Evolutionary conservation across 1,140 invertebrate genomes (phyloP).

Genomic region (Lepidurus apus): DNA sequence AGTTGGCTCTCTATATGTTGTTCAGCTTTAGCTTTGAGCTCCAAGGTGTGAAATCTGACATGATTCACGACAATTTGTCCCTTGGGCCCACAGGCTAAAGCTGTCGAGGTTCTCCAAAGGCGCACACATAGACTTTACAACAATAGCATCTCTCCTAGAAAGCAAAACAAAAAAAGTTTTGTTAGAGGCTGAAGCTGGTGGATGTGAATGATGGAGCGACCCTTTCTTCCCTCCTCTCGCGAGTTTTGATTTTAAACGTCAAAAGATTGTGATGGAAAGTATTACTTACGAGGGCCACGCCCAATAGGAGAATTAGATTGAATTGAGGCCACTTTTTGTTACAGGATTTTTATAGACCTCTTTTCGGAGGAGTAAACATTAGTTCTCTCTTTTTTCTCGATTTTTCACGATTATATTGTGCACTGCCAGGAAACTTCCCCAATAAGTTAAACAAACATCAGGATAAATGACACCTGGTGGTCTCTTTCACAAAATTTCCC

Average conservation of each 20-base stretch:
- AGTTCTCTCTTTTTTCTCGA: not conserved
- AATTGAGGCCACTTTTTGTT: not conserved
- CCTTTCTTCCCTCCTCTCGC: not conserved
- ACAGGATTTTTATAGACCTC: not conserved
- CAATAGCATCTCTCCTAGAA: not conserved
- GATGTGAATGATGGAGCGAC: not conserved
- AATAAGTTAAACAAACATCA: not conserved
- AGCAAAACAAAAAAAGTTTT: not conserved
- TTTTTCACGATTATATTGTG: not conserved
- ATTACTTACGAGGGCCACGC: constrained; percentile 3
- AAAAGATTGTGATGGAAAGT: constrained; percentile 19
- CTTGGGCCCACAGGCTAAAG: constrained; percentile 10
- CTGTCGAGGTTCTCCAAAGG: not conserved
- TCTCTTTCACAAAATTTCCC: not conserved
- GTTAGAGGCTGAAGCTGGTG: not conserved
- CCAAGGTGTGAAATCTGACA: constrained; percentile 18
- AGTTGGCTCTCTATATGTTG: not conserved
- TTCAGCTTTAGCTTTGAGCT: not conserved
- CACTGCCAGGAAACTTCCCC: not conserved
- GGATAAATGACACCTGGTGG: not conserved
- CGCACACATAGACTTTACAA: not conserved
- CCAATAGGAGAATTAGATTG: not conserved
- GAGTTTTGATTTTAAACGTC: constrained; percentile 8
- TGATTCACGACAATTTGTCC: constrained; percentile 15
- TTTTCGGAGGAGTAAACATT: not conserved